These are phyloP conservation scores for Ctenochaetus hawaiiensis DNA, from an alignment of 2,797 vertebrate species.

Conservation along the genomic window DNA sequence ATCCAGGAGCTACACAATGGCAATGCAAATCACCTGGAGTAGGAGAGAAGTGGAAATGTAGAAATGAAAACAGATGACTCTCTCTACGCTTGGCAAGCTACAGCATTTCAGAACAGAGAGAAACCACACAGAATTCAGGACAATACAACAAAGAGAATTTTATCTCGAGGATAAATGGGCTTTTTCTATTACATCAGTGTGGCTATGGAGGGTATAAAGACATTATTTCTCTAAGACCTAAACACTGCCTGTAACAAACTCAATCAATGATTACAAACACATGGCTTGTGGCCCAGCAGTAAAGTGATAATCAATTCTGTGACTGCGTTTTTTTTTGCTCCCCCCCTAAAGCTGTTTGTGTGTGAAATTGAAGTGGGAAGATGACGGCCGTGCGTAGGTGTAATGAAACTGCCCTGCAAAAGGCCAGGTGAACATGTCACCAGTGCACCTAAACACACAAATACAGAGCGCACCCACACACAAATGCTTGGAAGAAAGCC, in stretches of 20 bases:
- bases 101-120: conserved; percentile 7
- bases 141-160: conserved; percentile 8
- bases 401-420: conserved; percentile 56
- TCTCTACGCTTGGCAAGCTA: conserved; percentile 1
- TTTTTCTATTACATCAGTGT: conserved; percentile 43
- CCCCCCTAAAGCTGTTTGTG: conserved; percentile 39
- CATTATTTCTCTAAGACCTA: conserved; percentile 42
- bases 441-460: neutral
- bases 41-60: conserved; percentile 20
- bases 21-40: conserved; percentile 13
- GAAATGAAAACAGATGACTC: conserved; percentile 17
- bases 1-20: neutral
- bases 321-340: neutral
- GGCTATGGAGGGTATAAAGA: conserved; percentile 28
- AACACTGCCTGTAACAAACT: conserved; percentile 55
- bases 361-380: conserved; percentile 54
- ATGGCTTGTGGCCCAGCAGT: conserved; percentile 44
- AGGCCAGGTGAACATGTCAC: conserved; percentile 40
- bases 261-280: conserved; percentile 61
- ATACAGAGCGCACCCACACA: neutral
- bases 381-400: conserved; percentile 35
- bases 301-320: conserved; percentile 71
- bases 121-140: conserved; percentile 14
- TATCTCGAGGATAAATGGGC: conserved; percentile 24
- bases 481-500: neutral